These are phyloP conservation scores for Tortricodes alternella DNA, from an alignment of 2,888 invertebrate genomes.

Conservation along the genomic window DNA sequence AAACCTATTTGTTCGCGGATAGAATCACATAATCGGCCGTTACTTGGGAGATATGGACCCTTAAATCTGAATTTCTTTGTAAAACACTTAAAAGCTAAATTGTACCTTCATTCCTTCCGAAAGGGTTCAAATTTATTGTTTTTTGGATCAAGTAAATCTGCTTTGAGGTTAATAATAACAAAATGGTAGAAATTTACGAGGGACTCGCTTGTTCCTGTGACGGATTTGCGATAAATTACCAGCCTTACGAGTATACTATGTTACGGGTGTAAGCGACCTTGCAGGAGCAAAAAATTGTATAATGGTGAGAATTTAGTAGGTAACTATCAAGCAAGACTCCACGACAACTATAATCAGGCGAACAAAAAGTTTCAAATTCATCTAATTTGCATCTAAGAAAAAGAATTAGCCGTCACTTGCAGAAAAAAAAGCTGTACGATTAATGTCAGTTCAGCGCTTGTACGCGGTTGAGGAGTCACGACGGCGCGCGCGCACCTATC, in stretches of 20 bases:
- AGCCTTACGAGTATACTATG: conserved; percentile 7
- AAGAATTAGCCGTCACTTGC: too few relatives aligned
- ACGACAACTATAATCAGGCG: too few relatives aligned
- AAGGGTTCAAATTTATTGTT: conserved; percentile 36
- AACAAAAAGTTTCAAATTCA: too few relatives aligned
- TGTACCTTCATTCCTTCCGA: conserved; percentile 34
- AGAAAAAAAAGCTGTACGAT: conserved; percentile 16
- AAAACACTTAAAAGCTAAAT: conserved; percentile 34
- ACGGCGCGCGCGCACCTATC: conserved; percentile 53
- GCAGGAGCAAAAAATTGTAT: too few relatives aligned
- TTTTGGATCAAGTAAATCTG: conserved; percentile 39
- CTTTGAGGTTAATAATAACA: conserved; percentile 50
- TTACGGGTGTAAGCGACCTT: too few relatives aligned
- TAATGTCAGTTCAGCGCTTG: conserved; percentile 5
- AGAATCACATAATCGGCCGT: conserved; percentile 70
- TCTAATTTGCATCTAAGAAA: too few relatives aligned
- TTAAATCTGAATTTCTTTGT: conserved; percentile 75
- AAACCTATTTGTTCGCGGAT: conserved; percentile 77
- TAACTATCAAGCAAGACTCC: too few relatives aligned
- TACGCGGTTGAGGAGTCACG: conserved; percentile 58
- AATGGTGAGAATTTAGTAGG: too few relatives aligned
- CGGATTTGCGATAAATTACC: conserved; percentile 50
- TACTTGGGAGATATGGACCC: conserved; percentile 68
- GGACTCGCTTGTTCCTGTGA: conserved; percentile 51
- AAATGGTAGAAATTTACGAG: conserved; percentile 60